A percentile compares a stretch with the other conserved stretches of the same genome.
phyloP scores from a whole-genome alignment of 2,888 invertebrate genomes.

The Melieria crassipennis region DNA sequence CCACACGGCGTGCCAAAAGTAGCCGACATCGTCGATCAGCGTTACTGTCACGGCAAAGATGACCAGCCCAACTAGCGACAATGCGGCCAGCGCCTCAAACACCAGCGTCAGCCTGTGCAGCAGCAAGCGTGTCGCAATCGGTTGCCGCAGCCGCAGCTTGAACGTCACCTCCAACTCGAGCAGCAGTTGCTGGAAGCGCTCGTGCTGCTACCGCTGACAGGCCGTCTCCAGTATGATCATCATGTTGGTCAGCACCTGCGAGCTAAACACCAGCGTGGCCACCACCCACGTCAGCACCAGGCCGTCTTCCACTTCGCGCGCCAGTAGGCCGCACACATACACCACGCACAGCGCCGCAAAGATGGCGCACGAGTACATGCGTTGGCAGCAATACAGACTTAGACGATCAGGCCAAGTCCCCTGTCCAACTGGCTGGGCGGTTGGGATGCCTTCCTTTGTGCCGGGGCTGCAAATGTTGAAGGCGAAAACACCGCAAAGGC shows the following conservation, averaged over 20 bases:
- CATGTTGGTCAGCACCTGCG: constrained; percentile 37
- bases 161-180: constrained; percentile 34
- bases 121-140: constrained; percentile 5
- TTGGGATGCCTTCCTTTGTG: background rate
- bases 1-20: constrained; percentile 32
- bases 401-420: no score
- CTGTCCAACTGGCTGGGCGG: background rate
- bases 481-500: constrained; percentile 13
- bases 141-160: constrained; percentile 34
- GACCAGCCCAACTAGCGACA: constrained; percentile 30
- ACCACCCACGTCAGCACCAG: constrained; percentile 18
- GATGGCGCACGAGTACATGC: background rate
- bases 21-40: constrained; percentile 35
- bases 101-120: background rate
- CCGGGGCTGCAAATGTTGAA: background rate
- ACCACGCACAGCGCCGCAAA: background rate
- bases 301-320: constrained; percentile 10
- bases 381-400: background rate
- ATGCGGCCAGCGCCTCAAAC: constrained; percentile 11
- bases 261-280: constrained; percentile 23
- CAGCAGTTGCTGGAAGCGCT: constrained; percentile 34
- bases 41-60: constrained; percentile 39
- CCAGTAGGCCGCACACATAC: constrained; percentile 5
- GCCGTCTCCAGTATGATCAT: constrained; percentile 40
- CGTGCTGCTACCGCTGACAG: constrained; percentile 33